Evolutionary conservation across 2,888 invertebrate species (phyloP), one percentile per base, ranked within the genome.

Genomic region (Campaea margaritaria): DNA sequence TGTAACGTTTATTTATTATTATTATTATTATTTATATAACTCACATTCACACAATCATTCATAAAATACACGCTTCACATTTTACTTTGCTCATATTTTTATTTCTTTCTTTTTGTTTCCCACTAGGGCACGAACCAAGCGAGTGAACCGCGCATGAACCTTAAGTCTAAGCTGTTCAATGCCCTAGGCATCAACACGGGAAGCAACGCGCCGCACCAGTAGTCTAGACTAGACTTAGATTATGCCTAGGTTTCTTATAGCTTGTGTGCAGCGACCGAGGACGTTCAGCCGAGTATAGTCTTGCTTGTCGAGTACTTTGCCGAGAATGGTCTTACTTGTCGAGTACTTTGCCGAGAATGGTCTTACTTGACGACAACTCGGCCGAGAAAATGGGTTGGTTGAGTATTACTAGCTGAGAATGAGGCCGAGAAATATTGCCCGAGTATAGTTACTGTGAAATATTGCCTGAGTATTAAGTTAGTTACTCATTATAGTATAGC

Each of bases 121-220:
- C 89, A 85, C 87, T 94, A 93, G 94, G 94, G 92, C 93, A 93
- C 93, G 91, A 94, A 93, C 93, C 94, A 86, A 93, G 93, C 91
- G 94, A 95, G 90, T 93, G 95, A 93, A 94, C 94, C 94, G 83
- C 94, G 94, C 91, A 94, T 95, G 93, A 95, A 96, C 93, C 93
- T 96, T 86, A 96, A 96, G 94, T 96, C 95, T 91, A 96, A 96
- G 95, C 93, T 96, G 87, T 96, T 96, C 94, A 95, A 95, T 93
- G 96, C 95, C 84, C 94, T 96, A 91, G 96, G 96, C 83, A 95
- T 96, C 92, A 95, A 96, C 93, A 95, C 95, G 75, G 93, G 90
- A 80, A 93, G 81, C 51, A 61, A 44, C 81, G 69, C 87, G 82
- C 85, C 89, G 76, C 91, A 90, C 85, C 89, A 91, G 86, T 91